Evolutionary conservation across 2,888 invertebrate genomes (phyloP), one percentile per base, ranked within the genome.

Genomic region (Caenorhabditis plicata): DNA sequence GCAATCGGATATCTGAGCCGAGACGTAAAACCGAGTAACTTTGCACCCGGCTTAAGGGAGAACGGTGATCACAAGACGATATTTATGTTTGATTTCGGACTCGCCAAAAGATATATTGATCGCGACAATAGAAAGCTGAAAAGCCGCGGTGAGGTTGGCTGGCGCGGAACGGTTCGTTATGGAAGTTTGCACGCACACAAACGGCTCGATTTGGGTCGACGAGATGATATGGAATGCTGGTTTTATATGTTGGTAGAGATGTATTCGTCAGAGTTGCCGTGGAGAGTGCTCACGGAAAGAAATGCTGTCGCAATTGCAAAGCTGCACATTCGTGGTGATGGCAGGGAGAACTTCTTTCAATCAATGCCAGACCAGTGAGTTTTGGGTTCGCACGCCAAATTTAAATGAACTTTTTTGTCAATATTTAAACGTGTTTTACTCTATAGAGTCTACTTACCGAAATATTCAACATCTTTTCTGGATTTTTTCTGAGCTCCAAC

Each of bases 161-260:
- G 73, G 73, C 45, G 73, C 15, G 73, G 73, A 13, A 73, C 73
- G 8, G 64, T 71, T 13, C 63, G 73, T 11, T 73, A 73, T 51
- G 73, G 71, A 4, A 67, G 67, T 20, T 60, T 73, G 26, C 57
- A 62, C 22, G 73, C 73, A 8, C 73, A 73, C 41, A 52, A 56
- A n/a, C 29, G 57, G n/a, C 23, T 46, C 50, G 73, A 73, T 42
- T 54, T 73, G 3, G 58, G 65, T 2, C 52, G 71, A n/a, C 50
- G 61, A 19, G 73, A 73, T 40, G 73, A 73, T 36, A 23, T 66
- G 8, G 73, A 73, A 38, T 62, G 63, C 31, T 73, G 73, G 73
- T 64, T 71, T 32, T 73, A 73, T 48, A 68, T 72, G 60, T 62
- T 71, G 22, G 65, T 71, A 46, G 73, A 73, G 47, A 56, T 73